Evolutionary conservation across 2,888 invertebrate species (phyloP).

Genomic region (Tuta absoluta): DNA sequence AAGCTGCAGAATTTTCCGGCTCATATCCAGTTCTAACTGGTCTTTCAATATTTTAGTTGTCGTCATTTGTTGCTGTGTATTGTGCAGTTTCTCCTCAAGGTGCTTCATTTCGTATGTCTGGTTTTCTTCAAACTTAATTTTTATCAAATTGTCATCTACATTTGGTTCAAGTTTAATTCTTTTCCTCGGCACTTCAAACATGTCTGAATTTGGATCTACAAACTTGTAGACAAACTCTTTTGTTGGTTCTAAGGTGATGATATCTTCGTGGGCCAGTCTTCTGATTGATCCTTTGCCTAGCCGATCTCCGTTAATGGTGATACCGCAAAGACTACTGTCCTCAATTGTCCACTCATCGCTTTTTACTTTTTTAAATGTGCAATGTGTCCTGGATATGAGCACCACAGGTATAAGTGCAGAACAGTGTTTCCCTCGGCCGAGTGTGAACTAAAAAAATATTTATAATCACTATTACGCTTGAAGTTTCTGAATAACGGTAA

Average conservation of each 20-base stretch:
- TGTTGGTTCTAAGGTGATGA: conserved; percentile 59
- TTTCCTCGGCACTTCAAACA: conserved; percentile 55
- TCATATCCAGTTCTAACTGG: conserved; percentile 67
- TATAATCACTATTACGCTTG: too few species aligned
- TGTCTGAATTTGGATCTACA: conserved; percentile 40
- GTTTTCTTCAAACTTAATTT: conserved; percentile 69
- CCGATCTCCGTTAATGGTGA: conserved; percentile 67
- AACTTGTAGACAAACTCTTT: conserved; percentile 67
- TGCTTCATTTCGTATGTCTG: conserved; percentile 67
- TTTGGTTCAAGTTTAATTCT: conserved; percentile 55
- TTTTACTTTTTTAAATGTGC: conserved; percentile 66
- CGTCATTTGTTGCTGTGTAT: conserved; percentile 64
- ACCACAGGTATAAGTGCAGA: conserved; percentile 74
- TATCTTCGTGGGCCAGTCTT: conserved; percentile 56
- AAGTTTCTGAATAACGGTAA: not conserved
- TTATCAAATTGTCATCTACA: conserved; percentile 48
- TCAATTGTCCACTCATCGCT: conserved; percentile 75
- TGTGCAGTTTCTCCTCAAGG: conserved; percentile 69
- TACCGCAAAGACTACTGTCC: conserved; percentile 76
- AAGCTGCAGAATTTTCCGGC: conserved; percentile 69
- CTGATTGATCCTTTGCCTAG: conserved; percentile 56
- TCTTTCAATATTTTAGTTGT: conserved; percentile 66
- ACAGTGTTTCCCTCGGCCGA: conserved; percentile 80
- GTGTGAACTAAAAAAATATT: conserved; percentile 72
- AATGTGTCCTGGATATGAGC: conserved; percentile 82